Conservation (phyloP, 2,113 vertebrate genomes). For the Caretta caretta region DNA sequence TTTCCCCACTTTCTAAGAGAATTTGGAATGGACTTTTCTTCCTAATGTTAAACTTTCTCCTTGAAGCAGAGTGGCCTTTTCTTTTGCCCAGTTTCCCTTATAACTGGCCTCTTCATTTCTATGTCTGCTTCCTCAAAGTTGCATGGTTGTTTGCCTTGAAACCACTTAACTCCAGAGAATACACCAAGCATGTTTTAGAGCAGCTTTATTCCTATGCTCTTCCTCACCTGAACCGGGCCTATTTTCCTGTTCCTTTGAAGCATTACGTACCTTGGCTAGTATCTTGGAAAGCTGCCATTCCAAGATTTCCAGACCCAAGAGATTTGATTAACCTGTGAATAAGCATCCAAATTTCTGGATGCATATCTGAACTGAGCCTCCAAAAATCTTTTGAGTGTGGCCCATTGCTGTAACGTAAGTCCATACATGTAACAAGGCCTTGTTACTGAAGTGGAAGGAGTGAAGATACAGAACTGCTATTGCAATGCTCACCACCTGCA, state of each 20-base stretch:
- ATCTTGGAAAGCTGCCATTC: background rate
- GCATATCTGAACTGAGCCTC: accelerated
- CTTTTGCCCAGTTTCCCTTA: background rate
- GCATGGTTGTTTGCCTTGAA: background rate
- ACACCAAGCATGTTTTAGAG: accelerated
- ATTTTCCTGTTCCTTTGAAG: background rate
- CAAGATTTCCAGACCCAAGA: background rate
- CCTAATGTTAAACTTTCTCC: background rate
- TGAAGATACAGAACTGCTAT: background rate
- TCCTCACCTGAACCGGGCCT: background rate
- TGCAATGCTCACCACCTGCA: background rate
- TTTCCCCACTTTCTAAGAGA: slow-evolving; percentile 5
- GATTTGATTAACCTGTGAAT: background rate
- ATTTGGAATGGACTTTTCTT: background rate
- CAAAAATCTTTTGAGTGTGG: background rate
- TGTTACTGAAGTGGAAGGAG: background rate
- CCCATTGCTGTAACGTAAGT: background rate
- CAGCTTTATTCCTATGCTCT: background rate
- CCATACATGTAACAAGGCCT: accelerated
- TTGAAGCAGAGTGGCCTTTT: background rate
- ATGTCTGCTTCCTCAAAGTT: background rate
- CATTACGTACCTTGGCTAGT: background rate
- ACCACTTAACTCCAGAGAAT: background rate
- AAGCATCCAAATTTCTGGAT: background rate
- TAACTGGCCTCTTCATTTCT: background rate